A percentile compares a stretch with the other conserved stretches of the same genome.
Conservation (phyloP, 2,113 vertebrate species). For the Prunella fulvescens region DNA sequence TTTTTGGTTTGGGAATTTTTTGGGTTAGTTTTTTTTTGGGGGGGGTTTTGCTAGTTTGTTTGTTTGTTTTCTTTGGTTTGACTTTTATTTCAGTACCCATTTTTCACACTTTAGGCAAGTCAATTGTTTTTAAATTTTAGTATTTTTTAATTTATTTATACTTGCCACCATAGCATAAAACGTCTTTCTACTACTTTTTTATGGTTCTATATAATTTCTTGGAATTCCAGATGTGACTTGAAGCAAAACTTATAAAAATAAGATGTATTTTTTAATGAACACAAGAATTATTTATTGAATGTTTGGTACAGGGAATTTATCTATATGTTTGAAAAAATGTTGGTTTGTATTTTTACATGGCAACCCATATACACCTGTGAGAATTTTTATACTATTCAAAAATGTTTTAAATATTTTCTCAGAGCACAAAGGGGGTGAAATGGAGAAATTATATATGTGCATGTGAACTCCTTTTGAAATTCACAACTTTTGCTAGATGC, state of each 20-base stretch:
- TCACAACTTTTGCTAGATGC: not conserved
- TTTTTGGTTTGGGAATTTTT: not conserved
- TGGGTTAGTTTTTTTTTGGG: too few species aligned
- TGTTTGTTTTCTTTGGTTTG: not conserved
- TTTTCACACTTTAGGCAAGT: not conserved
- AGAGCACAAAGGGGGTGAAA: not conserved
- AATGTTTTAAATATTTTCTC: not conserved
- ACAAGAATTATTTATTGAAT: not conserved
- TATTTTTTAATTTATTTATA: not conserved
- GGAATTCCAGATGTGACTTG: not conserved
- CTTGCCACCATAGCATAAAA: not conserved
- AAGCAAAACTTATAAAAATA: not conserved
- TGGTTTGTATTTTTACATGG: not conserved
- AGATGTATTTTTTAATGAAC: not conserved
- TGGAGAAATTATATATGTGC: not conserved
- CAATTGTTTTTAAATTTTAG: not conserved
- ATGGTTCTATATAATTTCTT: not conserved
- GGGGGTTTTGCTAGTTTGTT: not conserved
- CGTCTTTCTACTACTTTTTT: not conserved
- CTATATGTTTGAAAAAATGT: not conserved
- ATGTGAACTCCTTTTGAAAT: not conserved
- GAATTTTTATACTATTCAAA: not conserved
- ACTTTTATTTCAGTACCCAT: not conserved
- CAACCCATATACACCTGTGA: fast-evolving
- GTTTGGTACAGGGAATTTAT: not conserved